Conservation (phyloP, 92 coral and sea anemone species). For the Parazoanthus swiftii region DNA sequence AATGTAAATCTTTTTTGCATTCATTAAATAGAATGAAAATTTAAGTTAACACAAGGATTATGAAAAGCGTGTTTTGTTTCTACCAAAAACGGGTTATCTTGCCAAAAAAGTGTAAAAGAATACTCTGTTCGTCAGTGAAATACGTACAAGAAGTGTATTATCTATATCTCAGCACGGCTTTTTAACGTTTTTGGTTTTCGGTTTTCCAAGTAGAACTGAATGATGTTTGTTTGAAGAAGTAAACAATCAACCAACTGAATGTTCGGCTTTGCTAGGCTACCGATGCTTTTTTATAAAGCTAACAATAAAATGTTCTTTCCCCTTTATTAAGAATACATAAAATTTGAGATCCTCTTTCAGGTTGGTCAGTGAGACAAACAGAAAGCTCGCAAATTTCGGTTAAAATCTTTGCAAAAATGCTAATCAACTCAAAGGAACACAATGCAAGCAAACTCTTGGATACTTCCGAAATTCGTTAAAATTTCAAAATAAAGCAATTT, state of each 20-base stretch:
- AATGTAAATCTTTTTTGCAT: neutral
- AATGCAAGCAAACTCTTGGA: neutral
- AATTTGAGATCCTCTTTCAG: neutral
- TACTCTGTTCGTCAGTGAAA: neutral
- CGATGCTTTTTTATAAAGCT: neutral
- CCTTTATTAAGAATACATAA: neutral
- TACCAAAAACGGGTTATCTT: neutral
- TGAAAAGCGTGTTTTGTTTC: neutral
- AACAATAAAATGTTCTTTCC: neutral
- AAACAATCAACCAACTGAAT: neutral
- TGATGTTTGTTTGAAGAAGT: neutral
- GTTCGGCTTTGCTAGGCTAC: neutral
- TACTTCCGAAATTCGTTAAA: conserved; percentile 13
- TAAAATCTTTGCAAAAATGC: neutral
- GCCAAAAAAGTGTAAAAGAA: neutral
- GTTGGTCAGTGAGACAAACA: neutral
- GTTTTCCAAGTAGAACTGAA: neutral
- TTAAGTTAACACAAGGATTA: neutral
- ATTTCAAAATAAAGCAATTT: neutral
- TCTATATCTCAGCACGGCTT: neutral
- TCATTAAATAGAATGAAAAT: neutral
- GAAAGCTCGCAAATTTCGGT: neutral
- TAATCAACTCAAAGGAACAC: conserved; percentile 11
- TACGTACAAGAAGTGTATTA: too few species aligned
- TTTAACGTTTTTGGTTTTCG: neutral